These are phyloP conservation scores for Pandemis heparana DNA, from an alignment of 2,888 invertebrate species.

Conservation along the genomic window DNA sequence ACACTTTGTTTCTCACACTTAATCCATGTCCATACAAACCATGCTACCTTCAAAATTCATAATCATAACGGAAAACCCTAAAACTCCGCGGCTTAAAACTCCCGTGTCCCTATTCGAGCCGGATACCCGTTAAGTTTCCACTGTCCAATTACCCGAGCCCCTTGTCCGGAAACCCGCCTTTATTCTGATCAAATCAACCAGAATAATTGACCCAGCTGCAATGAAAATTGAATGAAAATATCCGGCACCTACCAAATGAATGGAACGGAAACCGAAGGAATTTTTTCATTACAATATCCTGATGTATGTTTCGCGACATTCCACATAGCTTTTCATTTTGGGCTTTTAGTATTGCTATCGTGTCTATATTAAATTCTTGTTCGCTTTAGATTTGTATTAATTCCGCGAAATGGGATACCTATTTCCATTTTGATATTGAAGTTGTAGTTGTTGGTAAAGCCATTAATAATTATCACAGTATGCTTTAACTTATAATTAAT, in stretches of 20 bases:
- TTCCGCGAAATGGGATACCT: not conserved
- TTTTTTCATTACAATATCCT: conserved; percentile 30
- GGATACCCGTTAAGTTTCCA: conserved; percentile 39
- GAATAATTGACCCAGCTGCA: conserved; percentile 55
- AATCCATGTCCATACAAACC: not conserved
- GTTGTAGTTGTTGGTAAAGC: not conserved
- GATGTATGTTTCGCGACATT: conserved; percentile 21
- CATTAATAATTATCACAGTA: not conserved
- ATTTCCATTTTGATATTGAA: not conserved
- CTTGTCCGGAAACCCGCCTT: conserved; percentile 18
- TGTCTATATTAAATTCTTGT: conserved; percentile 33
- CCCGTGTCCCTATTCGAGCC: not conserved
- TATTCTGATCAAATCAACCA: conserved; percentile 51
- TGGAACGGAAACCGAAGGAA: conserved; percentile 36
- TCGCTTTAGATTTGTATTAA: not conserved
- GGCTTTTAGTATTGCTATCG: not conserved
- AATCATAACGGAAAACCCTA: not conserved
- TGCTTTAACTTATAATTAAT: too few species aligned
- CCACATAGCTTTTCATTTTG: conserved; percentile 9
- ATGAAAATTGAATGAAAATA: conserved; percentile 55
- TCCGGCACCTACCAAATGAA: conserved; percentile 39
- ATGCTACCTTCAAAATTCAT: not conserved
- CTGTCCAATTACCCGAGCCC: conserved; percentile 43
- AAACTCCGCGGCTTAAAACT: conserved; percentile 1
- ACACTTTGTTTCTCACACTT: not conserved